These are phyloP conservation scores for Glandiceps talaboti DNA, from an alignment of 53 echinoderm and acorn worm genomes.

Conservation along the genomic window DNA sequence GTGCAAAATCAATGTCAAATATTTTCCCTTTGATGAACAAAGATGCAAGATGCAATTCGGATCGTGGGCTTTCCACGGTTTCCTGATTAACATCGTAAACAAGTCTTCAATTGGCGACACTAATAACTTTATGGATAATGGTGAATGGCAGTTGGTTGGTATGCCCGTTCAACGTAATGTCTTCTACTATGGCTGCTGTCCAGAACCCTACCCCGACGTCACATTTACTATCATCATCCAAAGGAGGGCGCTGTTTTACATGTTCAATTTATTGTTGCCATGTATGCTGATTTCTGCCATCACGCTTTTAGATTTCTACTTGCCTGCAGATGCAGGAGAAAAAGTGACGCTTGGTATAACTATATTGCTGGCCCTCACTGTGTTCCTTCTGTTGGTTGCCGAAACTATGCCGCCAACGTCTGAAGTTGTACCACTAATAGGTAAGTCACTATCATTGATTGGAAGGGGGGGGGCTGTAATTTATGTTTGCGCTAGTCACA, in stretches of 20 bases:
- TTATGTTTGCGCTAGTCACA: no score
- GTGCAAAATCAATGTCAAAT: slow-evolving; percentile 80
- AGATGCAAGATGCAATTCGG: slow-evolving; percentile 58
- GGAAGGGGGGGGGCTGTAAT: no score
- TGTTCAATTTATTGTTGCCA: slow-evolving; percentile 72
- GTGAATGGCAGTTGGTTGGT: slow-evolving; percentile 67
- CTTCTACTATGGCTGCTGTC: slow-evolving; percentile 55
- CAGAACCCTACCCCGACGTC: slow-evolving; percentile 66
- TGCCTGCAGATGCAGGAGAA: slow-evolving; percentile 91
- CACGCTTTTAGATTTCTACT: slow-evolving; percentile 53
- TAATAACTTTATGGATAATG: slow-evolving; percentile 67
- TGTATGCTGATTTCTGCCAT: slow-evolving; percentile 63
- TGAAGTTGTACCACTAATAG: slow-evolving; percentile 67
- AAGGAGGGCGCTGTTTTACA: slow-evolving; percentile 54
- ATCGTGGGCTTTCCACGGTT: slow-evolving; percentile 82
- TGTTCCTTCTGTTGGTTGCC: slow-evolving; percentile 66
- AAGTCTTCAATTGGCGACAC: slow-evolving; percentile 39
- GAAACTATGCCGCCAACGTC: slow-evolving; percentile 92
- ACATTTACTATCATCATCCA: slow-evolving; percentile 55
- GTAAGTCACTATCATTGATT: no score
- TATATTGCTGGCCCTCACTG: slow-evolving; percentile 64
- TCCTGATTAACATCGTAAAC: slow-evolving; percentile 51
- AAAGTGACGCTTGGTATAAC: slow-evolving; percentile 80
- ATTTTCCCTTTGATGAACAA: slow-evolving; percentile 91
- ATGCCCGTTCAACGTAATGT: slow-evolving; percentile 53